Conservation (phyloP, 2,888 invertebrate genomes). For the Cheilosia vulpina region DNA sequence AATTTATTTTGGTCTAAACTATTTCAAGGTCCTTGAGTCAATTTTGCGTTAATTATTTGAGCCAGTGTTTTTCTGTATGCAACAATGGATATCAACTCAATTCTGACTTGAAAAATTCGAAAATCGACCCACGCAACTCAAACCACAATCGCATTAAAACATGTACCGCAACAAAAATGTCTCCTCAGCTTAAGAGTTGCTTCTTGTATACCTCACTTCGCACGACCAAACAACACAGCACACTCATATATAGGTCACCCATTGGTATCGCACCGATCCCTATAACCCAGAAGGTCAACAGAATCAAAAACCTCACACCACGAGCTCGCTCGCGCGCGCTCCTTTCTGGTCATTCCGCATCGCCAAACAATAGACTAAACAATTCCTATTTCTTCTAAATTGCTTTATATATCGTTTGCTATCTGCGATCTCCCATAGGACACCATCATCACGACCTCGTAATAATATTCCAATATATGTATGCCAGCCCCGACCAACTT, state of each 20-base stretch:
- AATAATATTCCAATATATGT: slow-evolving; percentile 74
- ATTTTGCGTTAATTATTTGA: no score
- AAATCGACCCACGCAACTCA: no score
- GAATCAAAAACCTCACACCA: slow-evolving; percentile 65
- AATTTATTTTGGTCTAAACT: no score
- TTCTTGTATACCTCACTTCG: not conserved
- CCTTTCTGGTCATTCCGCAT: slow-evolving; percentile 46
- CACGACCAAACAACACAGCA: not conserved
- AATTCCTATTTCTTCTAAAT: slow-evolving; percentile 73
- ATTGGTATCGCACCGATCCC: slow-evolving; percentile 60
- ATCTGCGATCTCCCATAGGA: slow-evolving; percentile 59
- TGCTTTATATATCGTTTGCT: slow-evolving; percentile 70
- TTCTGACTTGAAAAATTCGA: no score
- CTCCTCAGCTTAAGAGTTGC: not conserved
- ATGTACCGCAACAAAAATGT: no score
- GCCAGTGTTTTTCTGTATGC: no score
- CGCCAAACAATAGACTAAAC: slow-evolving; percentile 38
- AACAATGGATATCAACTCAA: no score
- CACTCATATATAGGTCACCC: slow-evolving; percentile 63
- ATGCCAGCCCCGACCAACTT: slow-evolving; percentile 27
- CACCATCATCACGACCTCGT: slow-evolving; percentile 75
- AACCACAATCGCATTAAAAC: no score
- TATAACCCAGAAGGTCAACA: slow-evolving; percentile 63
- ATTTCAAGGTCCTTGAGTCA: no score
- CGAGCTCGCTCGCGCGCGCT: slow-evolving; percentile 29